Conservation (phyloP, 2,888 invertebrate genomes). For the Lapara coniferarum region DNA sequence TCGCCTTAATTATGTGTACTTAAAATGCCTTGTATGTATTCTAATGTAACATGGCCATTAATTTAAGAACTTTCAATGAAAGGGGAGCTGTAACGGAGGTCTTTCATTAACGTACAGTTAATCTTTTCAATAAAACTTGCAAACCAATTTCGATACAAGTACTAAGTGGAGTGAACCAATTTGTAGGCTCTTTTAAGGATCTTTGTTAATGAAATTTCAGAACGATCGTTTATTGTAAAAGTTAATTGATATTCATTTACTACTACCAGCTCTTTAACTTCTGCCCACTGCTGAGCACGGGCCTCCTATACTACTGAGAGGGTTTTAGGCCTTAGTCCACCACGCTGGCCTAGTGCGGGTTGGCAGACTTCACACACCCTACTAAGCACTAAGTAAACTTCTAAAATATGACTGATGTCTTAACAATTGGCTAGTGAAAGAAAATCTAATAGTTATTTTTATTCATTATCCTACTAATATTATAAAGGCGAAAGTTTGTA, state of each 20-base stretch:
- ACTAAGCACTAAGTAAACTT: too few relatives aligned
- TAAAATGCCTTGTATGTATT: conserved; percentile 1
- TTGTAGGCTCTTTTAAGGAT: neutral
- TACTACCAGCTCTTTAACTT: too few relatives aligned
- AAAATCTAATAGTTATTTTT: too few relatives aligned
- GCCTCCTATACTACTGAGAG: too few relatives aligned
- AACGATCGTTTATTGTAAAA: neutral
- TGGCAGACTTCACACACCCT: too few relatives aligned
- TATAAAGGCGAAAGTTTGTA: too few relatives aligned
- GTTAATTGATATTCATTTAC: neutral
- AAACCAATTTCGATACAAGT: conserved; percentile 8
- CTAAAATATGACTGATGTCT: too few relatives aligned
- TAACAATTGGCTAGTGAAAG: too few relatives aligned
- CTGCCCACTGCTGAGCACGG: too few relatives aligned
- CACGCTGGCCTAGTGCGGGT: too few relatives aligned
- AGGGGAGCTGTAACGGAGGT: conserved; percentile 5
- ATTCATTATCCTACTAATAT: too few relatives aligned
- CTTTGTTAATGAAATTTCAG: neutral
- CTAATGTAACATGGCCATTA: neutral
- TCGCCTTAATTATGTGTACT: neutral
- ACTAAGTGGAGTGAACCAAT: neutral
- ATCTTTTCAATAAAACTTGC: conserved; percentile 12
- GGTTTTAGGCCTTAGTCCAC: too few relatives aligned
- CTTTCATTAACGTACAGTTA: conserved; percentile 7
- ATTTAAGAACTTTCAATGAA: conserved; percentile 5